Evolutionary conservation across 2,113 vertebrate species (phyloP).

Genomic region (Trogon melanurus): DNA sequence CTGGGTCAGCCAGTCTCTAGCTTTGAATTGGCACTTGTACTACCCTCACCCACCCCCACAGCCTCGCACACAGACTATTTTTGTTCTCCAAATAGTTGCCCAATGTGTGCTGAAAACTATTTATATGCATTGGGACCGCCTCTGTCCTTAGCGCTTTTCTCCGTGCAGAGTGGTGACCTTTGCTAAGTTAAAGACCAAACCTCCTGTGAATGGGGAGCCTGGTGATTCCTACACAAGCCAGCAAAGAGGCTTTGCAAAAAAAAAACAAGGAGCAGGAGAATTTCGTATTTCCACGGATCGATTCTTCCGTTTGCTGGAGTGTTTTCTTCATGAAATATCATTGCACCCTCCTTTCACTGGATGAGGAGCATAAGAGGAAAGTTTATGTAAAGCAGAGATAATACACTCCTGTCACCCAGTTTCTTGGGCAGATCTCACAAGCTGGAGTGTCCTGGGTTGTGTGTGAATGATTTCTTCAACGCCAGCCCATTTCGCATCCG

Average conservation of each 20-base stretch:
- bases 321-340: not conserved
- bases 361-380: not conserved
- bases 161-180: constrained; percentile 64
- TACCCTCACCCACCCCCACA: constrained; percentile 51
- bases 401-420: not conserved
- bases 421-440: not conserved
- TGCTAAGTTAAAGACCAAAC: constrained; percentile 35
- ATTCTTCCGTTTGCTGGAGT: not conserved
- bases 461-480: not conserved
- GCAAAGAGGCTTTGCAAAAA: not conserved
- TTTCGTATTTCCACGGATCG: not conserved
- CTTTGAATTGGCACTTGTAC: constrained; percentile 69
- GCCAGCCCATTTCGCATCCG: not conserved
- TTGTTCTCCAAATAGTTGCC: constrained; percentile 76
- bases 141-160: constrained; percentile 64
- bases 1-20: constrained; percentile 50
- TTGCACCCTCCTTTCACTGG: not conserved
- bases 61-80: constrained; percentile 67
- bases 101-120: constrained; percentile 74
- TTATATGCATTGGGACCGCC: constrained; percentile 70
- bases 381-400: not conserved
- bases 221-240: not conserved
- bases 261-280: not conserved
- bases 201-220: not conserved
- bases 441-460: not conserved